These are phyloP conservation scores for Gymnarchus niloticus DNA, from an alignment of 2,113 vertebrate genomes.

Conservation along the genomic window DNA sequence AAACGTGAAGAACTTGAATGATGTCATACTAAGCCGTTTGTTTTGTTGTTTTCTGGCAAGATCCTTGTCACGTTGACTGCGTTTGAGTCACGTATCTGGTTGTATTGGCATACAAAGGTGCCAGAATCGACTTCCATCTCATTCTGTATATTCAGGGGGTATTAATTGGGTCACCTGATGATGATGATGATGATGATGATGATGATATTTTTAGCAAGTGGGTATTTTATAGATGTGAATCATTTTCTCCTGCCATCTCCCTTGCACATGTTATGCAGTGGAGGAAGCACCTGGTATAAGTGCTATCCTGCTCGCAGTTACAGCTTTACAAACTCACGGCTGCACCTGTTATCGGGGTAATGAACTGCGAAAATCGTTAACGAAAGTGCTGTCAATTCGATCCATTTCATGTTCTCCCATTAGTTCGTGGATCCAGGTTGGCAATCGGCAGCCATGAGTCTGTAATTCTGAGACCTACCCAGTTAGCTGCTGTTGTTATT, in stretches of 20 bases:
- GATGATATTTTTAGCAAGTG: not conserved
- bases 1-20: not conserved
- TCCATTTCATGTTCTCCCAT: not conserved
- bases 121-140: not conserved
- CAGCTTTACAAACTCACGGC: not conserved
- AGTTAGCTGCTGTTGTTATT: not conserved
- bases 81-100: too few relatives aligned
- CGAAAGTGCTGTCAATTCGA: not conserved
- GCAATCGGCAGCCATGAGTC: not conserved
- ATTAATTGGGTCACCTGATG: not conserved
- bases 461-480: not conserved
- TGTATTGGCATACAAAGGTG: not conserved
- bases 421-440: not conserved
- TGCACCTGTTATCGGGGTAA: not conserved
- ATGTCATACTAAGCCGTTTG: not conserved
- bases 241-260: not conserved
- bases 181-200: too few relatives aligned
- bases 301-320: not conserved
- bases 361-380: not conserved
- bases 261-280: not conserved
- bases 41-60: not conserved
- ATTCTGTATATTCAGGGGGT: not conserved
- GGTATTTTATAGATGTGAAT: not conserved
- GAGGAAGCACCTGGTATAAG: not conserved
- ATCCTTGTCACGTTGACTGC: too few relatives aligned